phyloP scores from a whole-genome alignment of 2,888 invertebrate species.

The Criorhina ranunculi region DNA sequence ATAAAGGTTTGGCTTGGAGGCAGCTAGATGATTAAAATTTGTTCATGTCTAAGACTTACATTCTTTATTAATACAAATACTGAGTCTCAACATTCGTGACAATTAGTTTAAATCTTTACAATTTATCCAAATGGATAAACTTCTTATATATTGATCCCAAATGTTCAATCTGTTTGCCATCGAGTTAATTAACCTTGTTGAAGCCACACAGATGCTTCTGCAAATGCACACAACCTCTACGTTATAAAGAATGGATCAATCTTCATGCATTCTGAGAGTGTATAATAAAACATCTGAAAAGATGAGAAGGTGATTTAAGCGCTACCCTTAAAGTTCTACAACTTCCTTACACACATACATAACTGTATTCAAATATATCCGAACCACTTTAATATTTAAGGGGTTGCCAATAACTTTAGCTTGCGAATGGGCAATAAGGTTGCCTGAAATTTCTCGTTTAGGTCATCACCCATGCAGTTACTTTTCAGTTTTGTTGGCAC shows the following conservation, averaged over 20 bases:
- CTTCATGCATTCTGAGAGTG: background rate
- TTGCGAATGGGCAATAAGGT: slow-evolving; percentile 2
- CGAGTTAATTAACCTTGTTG: too few relatives aligned
- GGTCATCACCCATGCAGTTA: slow-evolving; percentile 2
- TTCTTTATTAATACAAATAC: too few relatives aligned
- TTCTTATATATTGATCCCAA: too few relatives aligned
- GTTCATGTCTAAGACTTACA: too few relatives aligned
- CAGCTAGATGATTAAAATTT: too few relatives aligned
- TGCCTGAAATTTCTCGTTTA: slow-evolving; percentile 3
- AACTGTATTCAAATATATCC: background rate
- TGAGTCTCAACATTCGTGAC: too few relatives aligned
- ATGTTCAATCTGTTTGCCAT: too few relatives aligned
- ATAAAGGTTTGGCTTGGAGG: too few relatives aligned
- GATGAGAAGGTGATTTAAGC: background rate
- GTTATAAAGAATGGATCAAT: background rate
- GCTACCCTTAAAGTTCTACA: slow-evolving; percentile 11
- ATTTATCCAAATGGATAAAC: too few relatives aligned
- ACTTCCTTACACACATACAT: background rate
- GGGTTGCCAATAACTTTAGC: slow-evolving; percentile 14
- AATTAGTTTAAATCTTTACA: too few relatives aligned
- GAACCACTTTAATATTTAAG: slow-evolving; percentile 10
- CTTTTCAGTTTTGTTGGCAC: slow-evolving; percentile 18
- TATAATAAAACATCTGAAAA: background rate
- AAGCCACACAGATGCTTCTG: background rate
- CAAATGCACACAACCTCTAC: background rate